Evolutionary conservation across 2,888 invertebrate species (phyloP), one percentile per base, ranked within the genome.

Genomic region (Epinotia nisella): DNA sequence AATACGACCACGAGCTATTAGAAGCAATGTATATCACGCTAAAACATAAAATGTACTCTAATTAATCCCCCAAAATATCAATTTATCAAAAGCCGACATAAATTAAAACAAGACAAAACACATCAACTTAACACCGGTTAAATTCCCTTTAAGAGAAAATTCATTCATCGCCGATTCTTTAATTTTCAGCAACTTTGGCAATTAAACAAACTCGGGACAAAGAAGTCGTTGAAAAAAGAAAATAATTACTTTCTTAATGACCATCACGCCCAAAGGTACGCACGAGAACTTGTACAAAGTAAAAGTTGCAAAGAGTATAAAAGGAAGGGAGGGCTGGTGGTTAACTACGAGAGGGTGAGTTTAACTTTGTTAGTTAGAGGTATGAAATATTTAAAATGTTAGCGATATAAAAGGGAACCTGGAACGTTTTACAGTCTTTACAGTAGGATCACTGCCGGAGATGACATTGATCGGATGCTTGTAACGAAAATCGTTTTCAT

Each of bases 211-310:
- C 70, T 75, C 41, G 15, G 58, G 61, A 75, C 69, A 76, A 76
- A 75, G 74, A 75, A 73, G 73, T 69, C 70, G 73, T 70, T 72
- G 65, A 70, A 67, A 56, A 74, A 74, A 74, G 71, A 76, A 75
- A 76, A 76, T 76, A 75, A 76, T 76, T 76, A 74, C 76, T 75
- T 76, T 74, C 74, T 75, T 76, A 76, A 76, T 76, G 75, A 74
- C 74, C 71, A 56, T 45, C 67, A 60, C 64, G 75, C 66, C 71
- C 65, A 66, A 71, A 75, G 75, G 60, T 67, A 69, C 75, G 64
- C 24, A 49, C 21, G 56, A 29, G 60, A 72, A 69, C 58, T 74
- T 71, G 68, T 51, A 60, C 66, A 29, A 74, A 68, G 75, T 61
- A 62, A 65, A 73, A 75, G 61, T 75, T 73, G 59, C 59, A 19